Evolutionary conservation across 2,888 invertebrate genomes (phyloP), one percentile per base, ranked within the genome.

Genomic region (Drosophila incognita): DNA sequence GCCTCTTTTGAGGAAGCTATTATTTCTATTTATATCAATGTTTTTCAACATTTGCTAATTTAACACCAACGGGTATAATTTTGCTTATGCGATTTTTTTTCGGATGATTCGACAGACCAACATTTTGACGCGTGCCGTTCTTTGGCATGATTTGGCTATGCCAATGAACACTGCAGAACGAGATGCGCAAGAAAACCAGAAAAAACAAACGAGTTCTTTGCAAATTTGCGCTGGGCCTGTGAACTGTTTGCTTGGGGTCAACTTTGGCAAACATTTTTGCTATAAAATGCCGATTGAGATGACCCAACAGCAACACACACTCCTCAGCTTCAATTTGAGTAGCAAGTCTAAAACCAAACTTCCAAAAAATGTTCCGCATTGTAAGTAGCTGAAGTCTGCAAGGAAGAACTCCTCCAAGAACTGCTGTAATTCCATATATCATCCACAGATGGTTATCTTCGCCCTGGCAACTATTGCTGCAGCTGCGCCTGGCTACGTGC

Each of bases 181-280:
- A 21, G 42, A 42, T 42, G 21, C 8, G 21, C 13, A 42, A 21
- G 6, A 42, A 11, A 36, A 36, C 15, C 31, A 31, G 10, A 8
- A 40, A 38, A 42, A 42, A 11, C 10, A 42, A 42, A 42, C 40
- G 21, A 42, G 40, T 42, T 42, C 40, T 42, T 40, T 42, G 40
- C n/a, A 42, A 40, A 21, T 21, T 21, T 11, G n/a, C 1, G n/a
- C 4, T 40, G 8, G 38, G 38, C 10, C 10, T 40, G 10, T 40
- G 4, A n/a, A n/a, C 40, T 40, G 40, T 5, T 2, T 5, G 10
- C 40, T 40, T 40, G 40, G n/a, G 10, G 40, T 10, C 40, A n/a
- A 10, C 10, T 40, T n/a, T 40, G 4, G 40, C 40, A 21, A 42
- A 11, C 2, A 42, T 21, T 42, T 42, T 21, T 46, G 13, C 7